phyloP scores from a whole-genome alignment of 2,113 vertebrate genomes.

The Sphaerodactylus townsendi region DNA sequence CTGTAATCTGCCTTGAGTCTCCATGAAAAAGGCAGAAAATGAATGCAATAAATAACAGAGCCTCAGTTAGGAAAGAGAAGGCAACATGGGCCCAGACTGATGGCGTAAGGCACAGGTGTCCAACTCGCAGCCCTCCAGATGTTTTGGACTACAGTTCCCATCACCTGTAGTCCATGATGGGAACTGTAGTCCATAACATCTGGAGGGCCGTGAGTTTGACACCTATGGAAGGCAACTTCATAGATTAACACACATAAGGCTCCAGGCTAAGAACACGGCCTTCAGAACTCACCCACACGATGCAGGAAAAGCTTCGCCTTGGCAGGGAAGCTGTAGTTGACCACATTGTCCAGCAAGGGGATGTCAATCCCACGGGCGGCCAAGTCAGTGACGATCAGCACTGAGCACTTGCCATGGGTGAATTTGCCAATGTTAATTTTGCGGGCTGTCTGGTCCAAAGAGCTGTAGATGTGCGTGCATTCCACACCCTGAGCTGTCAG shows the following conservation, averaged over 20 bases:
- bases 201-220: too few species aligned
- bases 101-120: too few species aligned
- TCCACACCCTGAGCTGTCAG: constrained; percentile 80
- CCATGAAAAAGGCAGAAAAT: too few species aligned
- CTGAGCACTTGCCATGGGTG: constrained; percentile 86
- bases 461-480: constrained; percentile 93
- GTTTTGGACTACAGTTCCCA: too few species aligned
- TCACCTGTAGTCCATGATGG: too few species aligned
- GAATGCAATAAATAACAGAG: too few species aligned
- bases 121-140: too few species aligned
- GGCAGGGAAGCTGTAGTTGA: constrained; percentile 97
- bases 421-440: constrained; percentile 98
- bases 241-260: fast-evolving
- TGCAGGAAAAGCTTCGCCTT: constrained; percentile 96
- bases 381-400: constrained; percentile 92
- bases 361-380: constrained; percentile 96
- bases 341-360: constrained; percentile 94
- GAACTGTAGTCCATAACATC: too few species aligned
- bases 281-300: constrained; percentile 85
- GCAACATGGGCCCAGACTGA: not conserved
- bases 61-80: too few species aligned
- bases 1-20: too few species aligned
- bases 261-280: too few species aligned
- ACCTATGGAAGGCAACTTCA: too few species aligned
- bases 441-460: constrained; percentile 94